These are phyloP conservation scores for Henricia sp. DNA, from an alignment of 53 echinoderm and acorn worm species.

Conservation along the genomic window DNA sequence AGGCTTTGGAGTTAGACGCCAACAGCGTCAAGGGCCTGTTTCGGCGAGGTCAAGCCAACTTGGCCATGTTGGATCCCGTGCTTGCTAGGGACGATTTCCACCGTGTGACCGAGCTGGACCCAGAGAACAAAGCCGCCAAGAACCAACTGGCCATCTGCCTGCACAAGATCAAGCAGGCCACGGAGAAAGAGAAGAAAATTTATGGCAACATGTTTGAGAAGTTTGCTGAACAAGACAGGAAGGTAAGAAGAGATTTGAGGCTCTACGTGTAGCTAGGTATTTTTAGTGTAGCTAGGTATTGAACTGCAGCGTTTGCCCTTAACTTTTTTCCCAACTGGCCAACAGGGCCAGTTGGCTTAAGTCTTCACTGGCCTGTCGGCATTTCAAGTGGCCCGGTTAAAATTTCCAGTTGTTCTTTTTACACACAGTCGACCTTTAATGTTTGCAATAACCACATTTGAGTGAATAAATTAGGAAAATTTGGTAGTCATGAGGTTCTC, in stretches of 20 bases:
- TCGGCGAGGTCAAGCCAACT: conserved; percentile 78
- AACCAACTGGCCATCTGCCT: conserved; percentile 79
- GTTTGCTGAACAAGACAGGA: conserved; percentile 78
- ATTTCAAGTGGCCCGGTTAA: too few species aligned
- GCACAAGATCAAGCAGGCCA: conserved; percentile 83
- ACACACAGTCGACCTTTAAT: too few species aligned
- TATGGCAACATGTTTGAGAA: conserved; percentile 92
- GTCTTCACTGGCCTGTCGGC: too few species aligned
- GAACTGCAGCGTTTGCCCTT: too few species aligned
- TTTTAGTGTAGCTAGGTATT: background rate
- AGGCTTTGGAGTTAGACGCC: conserved; percentile 83
- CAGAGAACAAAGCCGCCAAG: conserved; percentile 93
- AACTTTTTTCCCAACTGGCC: too few species aligned
- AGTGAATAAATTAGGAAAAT: too few species aligned
- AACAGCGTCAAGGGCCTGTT: conserved; percentile 81
- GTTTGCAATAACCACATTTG: too few species aligned
- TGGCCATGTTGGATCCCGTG: conserved; percentile 63
- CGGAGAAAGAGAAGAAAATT: conserved; percentile 76
- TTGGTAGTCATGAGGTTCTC: too few species aligned
- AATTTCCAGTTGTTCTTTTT: too few species aligned
- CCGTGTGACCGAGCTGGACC: conserved; percentile 77
- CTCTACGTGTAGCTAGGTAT: background rate
- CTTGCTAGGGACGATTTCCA: conserved; percentile 74
- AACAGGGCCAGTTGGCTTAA: too few species aligned
- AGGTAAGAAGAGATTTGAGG: conserved; percentile 49